Evolutionary conservation across 2,888 invertebrate species (phyloP).

Genomic region (Cenopis cana): DNA sequence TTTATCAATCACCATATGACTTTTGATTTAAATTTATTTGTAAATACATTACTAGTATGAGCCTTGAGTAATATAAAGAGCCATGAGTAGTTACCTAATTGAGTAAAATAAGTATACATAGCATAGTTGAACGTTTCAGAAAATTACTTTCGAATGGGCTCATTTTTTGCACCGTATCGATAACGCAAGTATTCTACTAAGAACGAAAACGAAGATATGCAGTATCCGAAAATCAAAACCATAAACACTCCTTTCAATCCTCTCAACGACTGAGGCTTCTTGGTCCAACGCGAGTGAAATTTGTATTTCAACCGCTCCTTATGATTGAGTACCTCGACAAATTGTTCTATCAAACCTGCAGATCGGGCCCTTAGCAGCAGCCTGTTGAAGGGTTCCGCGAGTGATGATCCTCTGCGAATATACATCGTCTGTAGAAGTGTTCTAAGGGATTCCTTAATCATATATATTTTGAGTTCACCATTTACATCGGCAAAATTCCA

Average conservation of each 20-base stretch:
- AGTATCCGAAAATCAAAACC: conserved; percentile 53
- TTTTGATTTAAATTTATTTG: neutral
- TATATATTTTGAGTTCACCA: conserved; percentile 49
- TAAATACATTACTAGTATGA: neutral
- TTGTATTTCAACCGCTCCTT: conserved; percentile 50
- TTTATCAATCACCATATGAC: neutral
- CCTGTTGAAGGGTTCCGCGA: conserved; percentile 45
- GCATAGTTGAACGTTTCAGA: too few relatives aligned
- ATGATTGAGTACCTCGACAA: conserved; percentile 42
- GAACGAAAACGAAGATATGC: conserved; percentile 52
- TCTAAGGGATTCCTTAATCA: conserved; percentile 48
- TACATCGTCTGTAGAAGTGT: conserved; percentile 50
- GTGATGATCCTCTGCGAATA: conserved; percentile 57
- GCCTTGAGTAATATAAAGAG: too few relatives aligned
- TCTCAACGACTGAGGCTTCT: conserved; percentile 43
- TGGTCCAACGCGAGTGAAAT: conserved; percentile 20
- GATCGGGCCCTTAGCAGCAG: conserved; percentile 37
- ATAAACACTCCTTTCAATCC: conserved; percentile 50
- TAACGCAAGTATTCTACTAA: conserved; percentile 44
- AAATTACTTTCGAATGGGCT: neutral
- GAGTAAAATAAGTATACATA: too few relatives aligned
- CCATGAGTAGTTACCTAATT: too few relatives aligned
- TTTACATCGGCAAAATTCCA: conserved; percentile 51
- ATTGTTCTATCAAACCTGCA: conserved; percentile 51
- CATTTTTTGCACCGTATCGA: neutral